Base-by-base conservation (phyloP, 2,113 vertebrate species). In the Aspidoscelis tigris region DNA sequence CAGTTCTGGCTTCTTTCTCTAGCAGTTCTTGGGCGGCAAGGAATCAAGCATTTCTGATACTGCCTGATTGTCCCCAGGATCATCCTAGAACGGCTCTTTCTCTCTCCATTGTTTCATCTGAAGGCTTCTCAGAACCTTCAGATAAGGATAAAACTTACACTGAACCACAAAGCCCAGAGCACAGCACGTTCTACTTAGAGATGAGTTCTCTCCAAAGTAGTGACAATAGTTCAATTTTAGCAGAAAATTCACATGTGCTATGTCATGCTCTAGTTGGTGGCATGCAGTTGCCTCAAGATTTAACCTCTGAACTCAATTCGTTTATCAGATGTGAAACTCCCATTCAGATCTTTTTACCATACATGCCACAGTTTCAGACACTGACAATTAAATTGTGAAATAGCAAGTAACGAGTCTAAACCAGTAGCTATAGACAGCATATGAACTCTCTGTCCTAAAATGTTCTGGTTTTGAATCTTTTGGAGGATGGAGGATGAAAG, bases 281-380 rank as follows among this genome's bases (percentile, higher is more conserved):
- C 0, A 7, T 39, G 33, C 84, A 7, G 2, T 24, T 90, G 73
- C 88, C 74, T 71, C 96, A 95, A 84, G 92, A 78, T 2, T 75
- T 82, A 5, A 92, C 94, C 22, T 85, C 95, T 0, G 2, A 72
- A 1, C 20, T 75, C 1, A 84, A 76, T 7, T 85, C 83, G 0
- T 86, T 95, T 1, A 21, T 93, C 81, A 86, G 83, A 3, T 65
- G 88, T 7, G 80, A 78, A 78, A 22, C 81, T 55, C 1, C 81
- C 0, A 64, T 86, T 70, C 91, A 92, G 86, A 85, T 88, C 1
- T 90, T 95, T 73, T 87, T 94, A 3, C 93, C 97, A 0, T 99
- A 99, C 5, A 73, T 98, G 93, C 98, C 99, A 0, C 99, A 99
- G 80, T 99, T 98, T 90, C 97, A 93, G 89, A 91, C 95, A 92